phyloP scores from a whole-genome alignment of 1,140 invertebrate genomes.

The Heliconius hermathena region DNA sequence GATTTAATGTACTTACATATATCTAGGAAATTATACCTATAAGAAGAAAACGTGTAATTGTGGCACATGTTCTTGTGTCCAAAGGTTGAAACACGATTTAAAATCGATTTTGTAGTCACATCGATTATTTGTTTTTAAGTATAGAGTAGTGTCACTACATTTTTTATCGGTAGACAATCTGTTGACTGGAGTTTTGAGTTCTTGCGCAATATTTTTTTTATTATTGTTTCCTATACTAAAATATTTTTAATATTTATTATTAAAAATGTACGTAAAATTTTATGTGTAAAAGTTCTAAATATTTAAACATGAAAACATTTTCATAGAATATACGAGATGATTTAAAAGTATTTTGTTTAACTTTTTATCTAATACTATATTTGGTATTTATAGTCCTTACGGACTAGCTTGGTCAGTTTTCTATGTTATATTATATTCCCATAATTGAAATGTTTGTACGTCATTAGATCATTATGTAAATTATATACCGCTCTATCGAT shows the following conservation, averaged over 20 bases:
- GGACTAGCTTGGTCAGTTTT: constrained; percentile 5
- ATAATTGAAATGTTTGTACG: constrained; percentile 1
- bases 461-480: constrained; percentile 1
- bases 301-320: no score
- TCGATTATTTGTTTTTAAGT: neutral
- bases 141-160: no score
- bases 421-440: neutral
- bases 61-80: neutral
- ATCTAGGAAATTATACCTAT: neutral
- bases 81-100: neutral
- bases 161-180: no score
- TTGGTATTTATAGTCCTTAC: neutral
- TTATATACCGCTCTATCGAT: constrained; percentile 7
- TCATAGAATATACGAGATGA: no score
- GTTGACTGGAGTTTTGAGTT: no score
- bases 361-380: neutral
- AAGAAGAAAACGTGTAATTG: neutral
- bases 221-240: no score
- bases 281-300: no score
- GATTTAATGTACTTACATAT: constrained; percentile 2
- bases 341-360: neutral
- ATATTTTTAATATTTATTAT: no score
- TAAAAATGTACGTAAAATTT: no score
- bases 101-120: neutral
- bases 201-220: no score